phyloP scores from a whole-genome alignment of 1,140 invertebrate genomes.

The Dryas iulia region DNA sequence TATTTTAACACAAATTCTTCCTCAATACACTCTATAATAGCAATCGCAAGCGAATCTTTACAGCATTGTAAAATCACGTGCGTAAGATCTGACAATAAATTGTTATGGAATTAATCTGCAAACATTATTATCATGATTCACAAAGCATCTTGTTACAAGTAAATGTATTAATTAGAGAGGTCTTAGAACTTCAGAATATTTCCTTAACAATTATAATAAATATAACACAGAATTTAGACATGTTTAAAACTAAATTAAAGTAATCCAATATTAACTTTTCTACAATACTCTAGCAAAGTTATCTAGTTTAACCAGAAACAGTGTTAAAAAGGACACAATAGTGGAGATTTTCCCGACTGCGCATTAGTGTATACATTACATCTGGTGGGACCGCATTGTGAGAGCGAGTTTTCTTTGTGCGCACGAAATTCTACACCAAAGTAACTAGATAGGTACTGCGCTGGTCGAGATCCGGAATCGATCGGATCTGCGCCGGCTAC shows the following conservation, averaged over 20 bases:
- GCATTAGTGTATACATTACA: constrained; percentile 55
- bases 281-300: neutral
- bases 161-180: neutral
- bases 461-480: constrained; percentile 48
- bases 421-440: constrained; percentile 57
- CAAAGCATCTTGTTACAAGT: neutral
- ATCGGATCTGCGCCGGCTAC: constrained; percentile 46
- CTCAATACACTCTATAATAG: neutral
- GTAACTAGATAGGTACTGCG: constrained; percentile 52
- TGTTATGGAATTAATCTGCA: constrained; percentile 20
- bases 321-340: neutral
- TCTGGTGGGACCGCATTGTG: constrained; percentile 46
- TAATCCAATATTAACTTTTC: neutral
- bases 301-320: neutral
- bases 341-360: constrained; percentile 32
- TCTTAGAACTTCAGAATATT: neutral
- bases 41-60: constrained; percentile 12
- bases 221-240: too few relatives aligned
- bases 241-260: neutral
- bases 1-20: too few relatives aligned
- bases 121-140: neutral
- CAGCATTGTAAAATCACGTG: constrained; percentile 5
- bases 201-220: neutral
- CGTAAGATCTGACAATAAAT: constrained; percentile 6
- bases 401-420: constrained; percentile 58